Evolutionary conservation across 2,113 vertebrate species (phyloP).

Genomic region (pig (Sus scrofa)): DNA sequence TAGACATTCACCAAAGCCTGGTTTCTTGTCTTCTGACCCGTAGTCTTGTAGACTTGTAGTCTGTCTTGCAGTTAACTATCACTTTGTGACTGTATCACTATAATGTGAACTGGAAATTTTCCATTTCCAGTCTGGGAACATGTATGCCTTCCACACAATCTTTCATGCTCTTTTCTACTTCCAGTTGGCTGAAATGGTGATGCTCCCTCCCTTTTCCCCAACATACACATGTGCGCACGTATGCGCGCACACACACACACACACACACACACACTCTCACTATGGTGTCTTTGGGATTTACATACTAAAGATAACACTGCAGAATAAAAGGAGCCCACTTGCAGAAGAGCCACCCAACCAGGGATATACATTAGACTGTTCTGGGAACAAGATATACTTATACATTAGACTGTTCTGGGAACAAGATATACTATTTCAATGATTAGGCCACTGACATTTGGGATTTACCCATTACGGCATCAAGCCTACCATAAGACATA

Average conservation of each 20-base stretch:
- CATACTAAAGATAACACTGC: background rate
- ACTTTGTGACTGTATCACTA: background rate
- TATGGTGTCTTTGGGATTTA: background rate
- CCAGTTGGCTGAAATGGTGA: background rate
- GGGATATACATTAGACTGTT: background rate
- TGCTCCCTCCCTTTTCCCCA: fast-evolving
- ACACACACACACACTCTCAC: fast-evolving
- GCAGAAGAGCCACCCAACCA: background rate
- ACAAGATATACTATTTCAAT: background rate
- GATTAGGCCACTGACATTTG: background rate
- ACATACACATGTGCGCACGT: no score
- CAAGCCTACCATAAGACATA: background rate
- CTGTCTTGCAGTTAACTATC: background rate
- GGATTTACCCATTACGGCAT: background rate
- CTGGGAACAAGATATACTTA: background rate
- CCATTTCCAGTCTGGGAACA: background rate
- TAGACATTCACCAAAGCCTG: background rate
- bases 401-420: background rate
- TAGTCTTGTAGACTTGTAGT: background rate
- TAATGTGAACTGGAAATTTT: background rate
- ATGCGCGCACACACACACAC: fast-evolving
- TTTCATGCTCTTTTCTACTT: background rate
- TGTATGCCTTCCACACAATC: fast-evolving
- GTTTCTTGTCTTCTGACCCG: background rate
- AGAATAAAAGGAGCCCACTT: background rate